Evolutionary conservation across 2,888 invertebrate species (phyloP), one percentile per base, ranked within the genome.

Genomic region (Athripsodes cinereus): DNA sequence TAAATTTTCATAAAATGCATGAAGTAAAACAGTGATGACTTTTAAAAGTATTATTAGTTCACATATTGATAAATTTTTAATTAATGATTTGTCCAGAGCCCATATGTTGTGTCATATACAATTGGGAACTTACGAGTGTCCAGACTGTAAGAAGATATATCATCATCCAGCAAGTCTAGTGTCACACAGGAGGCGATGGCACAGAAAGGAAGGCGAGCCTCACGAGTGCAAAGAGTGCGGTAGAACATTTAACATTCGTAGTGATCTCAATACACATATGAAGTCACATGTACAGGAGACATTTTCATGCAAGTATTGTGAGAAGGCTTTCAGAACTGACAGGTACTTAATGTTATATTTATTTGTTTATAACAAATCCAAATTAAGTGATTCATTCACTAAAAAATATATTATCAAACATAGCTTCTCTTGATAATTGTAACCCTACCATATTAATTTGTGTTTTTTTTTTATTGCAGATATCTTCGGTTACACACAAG

Each of bases 401-500:
- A n/a, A n/a, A n/a, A n/a, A n/a, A n/a, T n/a, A n/a, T n/a, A n/a
- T n/a, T n/a, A n/a, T n/a, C n/a, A n/a, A n/a, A n/a, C n/a, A n/a
- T n/a, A n/a, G n/a, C n/a, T n/a, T n/a, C n/a, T n/a, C n/a, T n/a
- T n/a, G n/a, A n/a, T n/a, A n/a, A n/a, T n/a, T n/a, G n/a, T n/a
- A n/a, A n/a, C n/a, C n/a, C n/a, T n/a, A n/a, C n/a, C n/a, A n/a
- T n/a, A n/a, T n/a, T n/a, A n/a, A n/a, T n/a, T n/a, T n/a, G n/a
- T n/a, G n/a, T n/a, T n/a, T n/a, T n/a, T n/a, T n/a, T n/a, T n/a
- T n/a, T 26, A 10, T 62, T 63, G 49, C 57, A 63, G 62, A 50
- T 63, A 63, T 52, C 52, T 63, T 19, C 52, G 61, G n/a, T 55
- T 63, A n/a, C 63, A 63, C 58, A 59, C 58, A 8, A 63, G 60